Conservation (phyloP, 2,888 invertebrate species). For the Melipona bicolor region DNA sequence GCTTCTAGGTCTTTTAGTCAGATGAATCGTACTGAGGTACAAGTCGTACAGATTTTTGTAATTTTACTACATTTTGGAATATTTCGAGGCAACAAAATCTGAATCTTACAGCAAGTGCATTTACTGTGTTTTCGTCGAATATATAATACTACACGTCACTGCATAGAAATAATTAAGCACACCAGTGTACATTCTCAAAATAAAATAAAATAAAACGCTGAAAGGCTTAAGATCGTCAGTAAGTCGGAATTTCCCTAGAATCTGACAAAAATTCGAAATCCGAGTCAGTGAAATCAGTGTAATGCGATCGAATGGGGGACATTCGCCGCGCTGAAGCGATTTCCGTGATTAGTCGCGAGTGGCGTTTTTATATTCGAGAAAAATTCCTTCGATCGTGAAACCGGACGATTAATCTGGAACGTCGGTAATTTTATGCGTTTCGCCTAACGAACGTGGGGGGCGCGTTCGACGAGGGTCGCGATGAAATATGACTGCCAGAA, state of each 20-base stretch:
- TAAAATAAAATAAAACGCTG: too few relatives aligned
- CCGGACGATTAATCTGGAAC: constrained; percentile 51
- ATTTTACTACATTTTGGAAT: too few relatives aligned
- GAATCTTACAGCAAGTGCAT: too few relatives aligned
- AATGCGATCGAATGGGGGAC: constrained; percentile 20
- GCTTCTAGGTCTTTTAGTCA: too few relatives aligned
- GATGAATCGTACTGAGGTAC: too few relatives aligned
- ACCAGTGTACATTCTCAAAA: too few relatives aligned
- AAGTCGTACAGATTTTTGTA: too few relatives aligned
- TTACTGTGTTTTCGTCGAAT: too few relatives aligned
- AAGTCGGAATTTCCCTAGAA: background rate
- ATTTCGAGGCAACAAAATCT: too few relatives aligned
- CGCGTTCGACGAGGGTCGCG: constrained; percentile 41
- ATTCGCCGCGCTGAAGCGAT: constrained; percentile 21
- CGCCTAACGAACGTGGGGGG: constrained; percentile 46
- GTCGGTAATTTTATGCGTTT: constrained; percentile 58
- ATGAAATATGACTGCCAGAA: constrained; percentile 56
- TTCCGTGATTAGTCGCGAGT: constrained; percentile 47
- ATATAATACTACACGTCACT: too few relatives aligned
- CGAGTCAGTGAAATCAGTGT: background rate
- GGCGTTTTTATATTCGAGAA: constrained; percentile 40
- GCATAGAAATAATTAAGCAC: too few relatives aligned
- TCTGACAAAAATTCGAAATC: background rate
- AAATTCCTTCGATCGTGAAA: constrained; percentile 45
- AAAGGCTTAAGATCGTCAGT: too few relatives aligned